A percentile compares a stretch with the other conserved stretches of the same genome.
These are phyloP conservation scores for Zonitis immaculata DNA, from an alignment of 2,888 invertebrate species.

Conservation along the genomic window DNA sequence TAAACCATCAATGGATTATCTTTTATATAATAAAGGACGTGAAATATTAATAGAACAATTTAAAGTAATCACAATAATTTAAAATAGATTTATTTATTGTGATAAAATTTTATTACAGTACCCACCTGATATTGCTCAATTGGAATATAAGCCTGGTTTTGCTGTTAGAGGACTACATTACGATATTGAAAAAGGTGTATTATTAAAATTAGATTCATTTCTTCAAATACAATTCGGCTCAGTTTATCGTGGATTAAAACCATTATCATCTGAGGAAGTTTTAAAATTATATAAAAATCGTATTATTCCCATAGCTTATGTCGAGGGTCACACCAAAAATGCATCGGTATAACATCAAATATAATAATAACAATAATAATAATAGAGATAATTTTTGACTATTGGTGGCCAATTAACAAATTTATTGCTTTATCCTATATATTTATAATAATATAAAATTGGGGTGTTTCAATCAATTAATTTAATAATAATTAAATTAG, in stretches of 20 bases:
- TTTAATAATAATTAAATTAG: slow-evolving; percentile 2
- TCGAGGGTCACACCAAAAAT: slow-evolving; percentile 71
- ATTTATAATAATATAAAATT: too few relatives aligned
- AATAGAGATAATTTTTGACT: slow-evolving; percentile 29
- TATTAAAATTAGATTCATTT: slow-evolving; percentile 93
- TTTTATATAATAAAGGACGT: slow-evolving; percentile 86
- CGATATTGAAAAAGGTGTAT: slow-evolving; percentile 90
- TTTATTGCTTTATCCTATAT: background rate
- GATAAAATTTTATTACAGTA: slow-evolving; percentile 59
- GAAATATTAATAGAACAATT: slow-evolving; percentile 81
- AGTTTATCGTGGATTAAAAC: slow-evolving; percentile 81
- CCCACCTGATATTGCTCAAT: slow-evolving; percentile 72
- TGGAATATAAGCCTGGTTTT: slow-evolving; percentile 89
- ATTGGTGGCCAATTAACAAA: slow-evolving; percentile 28
- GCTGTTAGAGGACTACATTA: slow-evolving; percentile 97
- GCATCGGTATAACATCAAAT: slow-evolving; percentile 55
- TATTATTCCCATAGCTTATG: slow-evolving; percentile 81
- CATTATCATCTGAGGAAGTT: slow-evolving; percentile 80
- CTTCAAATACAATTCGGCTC: slow-evolving; percentile 94
- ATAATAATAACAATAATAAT: slow-evolving; percentile 3
- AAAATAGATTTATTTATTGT: background rate
- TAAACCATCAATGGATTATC: slow-evolving; percentile 79
- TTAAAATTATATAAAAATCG: slow-evolving; percentile 78
- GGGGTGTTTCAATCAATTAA: background rate
- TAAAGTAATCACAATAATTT: slow-evolving; percentile 60